Percentiles rank a stretch among this genome's conserved stretches.
Evolutionary conservation across 2,113 vertebrate species (phyloP).

Genomic region (Sigmodon hispidus): DNA sequence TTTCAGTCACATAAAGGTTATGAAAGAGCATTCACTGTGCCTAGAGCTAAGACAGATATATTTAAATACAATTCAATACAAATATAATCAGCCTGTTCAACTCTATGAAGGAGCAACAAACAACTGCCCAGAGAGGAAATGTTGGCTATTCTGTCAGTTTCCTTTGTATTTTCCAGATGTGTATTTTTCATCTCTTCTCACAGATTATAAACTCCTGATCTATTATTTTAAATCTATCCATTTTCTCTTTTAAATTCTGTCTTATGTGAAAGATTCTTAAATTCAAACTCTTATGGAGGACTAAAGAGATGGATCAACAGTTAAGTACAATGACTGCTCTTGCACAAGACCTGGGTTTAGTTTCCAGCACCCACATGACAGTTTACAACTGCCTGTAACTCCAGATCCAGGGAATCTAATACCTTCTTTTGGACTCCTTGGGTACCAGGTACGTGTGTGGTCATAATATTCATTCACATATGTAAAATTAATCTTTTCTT

Average conservation of each 20-base stretch:
- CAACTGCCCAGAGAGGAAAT: neutral
- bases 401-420: neutral
- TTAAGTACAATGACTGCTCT: neutral
- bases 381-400: neutral
- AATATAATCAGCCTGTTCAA: neutral
- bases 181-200: slow-evolving; percentile 11
- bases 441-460: neutral
- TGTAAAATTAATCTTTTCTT: neutral
- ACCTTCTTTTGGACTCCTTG: neutral
- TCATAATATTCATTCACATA: neutral
- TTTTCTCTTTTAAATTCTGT: slow-evolving; percentile 57
- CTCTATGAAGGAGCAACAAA: neutral
- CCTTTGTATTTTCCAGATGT: neutral
- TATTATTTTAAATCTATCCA: neutral
- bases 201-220: slow-evolving; percentile 34
- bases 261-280: slow-evolving; percentile 1
- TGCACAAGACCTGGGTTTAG: neutral
- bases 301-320: neutral
- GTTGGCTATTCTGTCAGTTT: neutral
- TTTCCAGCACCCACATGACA: neutral
- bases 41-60: neutral
- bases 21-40: neutral
- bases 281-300: slow-evolving; percentile 27
- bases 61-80: neutral
- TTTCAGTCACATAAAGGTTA: slow-evolving; percentile 25